A percentile compares a stretch with the other conserved stretches of the same genome.
Conservation (phyloP, 2,888 invertebrate genomes). For the Eustalomyia histrio region DNA sequence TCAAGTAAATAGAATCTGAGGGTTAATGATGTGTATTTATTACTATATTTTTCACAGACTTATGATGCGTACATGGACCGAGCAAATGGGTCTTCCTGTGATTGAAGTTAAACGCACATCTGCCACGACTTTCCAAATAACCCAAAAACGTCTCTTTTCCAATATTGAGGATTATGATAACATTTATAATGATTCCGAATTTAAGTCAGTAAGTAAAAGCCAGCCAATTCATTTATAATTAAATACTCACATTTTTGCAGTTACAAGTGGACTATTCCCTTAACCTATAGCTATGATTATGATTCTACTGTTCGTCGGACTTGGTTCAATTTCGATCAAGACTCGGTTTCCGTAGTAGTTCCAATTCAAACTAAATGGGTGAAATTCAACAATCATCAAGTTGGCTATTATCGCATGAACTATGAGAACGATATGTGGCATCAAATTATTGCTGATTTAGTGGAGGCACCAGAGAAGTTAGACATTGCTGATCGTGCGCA, state of each 20-base stretch:
- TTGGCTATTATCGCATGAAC: constrained; percentile 93
- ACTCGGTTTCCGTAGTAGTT: constrained; percentile 78
- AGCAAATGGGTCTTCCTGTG: constrained; percentile 92
- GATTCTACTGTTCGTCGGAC: constrained; percentile 75
- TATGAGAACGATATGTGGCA: constrained; percentile 87
- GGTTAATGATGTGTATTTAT: too few relatives aligned
- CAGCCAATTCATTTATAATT: background rate
- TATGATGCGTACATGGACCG: constrained; percentile 93
- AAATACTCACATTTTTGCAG: constrained; percentile 77
- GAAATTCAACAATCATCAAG: constrained; percentile 91
- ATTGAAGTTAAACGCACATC: constrained; percentile 81
- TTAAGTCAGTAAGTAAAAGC: constrained; percentile 78
- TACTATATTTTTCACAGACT: constrained; percentile 74
- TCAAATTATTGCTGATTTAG: constrained; percentile 76
- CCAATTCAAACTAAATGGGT: constrained; percentile 83
- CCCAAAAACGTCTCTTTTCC: constrained; percentile 87
- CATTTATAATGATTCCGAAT: constrained; percentile 80
- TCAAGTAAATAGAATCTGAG: constrained; percentile 74
- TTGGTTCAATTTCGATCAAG: constrained; percentile 76
- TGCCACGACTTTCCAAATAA: constrained; percentile 82
- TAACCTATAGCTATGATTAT: constrained; percentile 85
- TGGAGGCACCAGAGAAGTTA: constrained; percentile 75
- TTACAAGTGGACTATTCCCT: constrained; percentile 92
- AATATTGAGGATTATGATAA: constrained; percentile 82
- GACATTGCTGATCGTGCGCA: constrained; percentile 87